Base-by-base conservation (phyloP, 2,888 invertebrate genomes). In the Ophonus ardosiacus region DNA sequence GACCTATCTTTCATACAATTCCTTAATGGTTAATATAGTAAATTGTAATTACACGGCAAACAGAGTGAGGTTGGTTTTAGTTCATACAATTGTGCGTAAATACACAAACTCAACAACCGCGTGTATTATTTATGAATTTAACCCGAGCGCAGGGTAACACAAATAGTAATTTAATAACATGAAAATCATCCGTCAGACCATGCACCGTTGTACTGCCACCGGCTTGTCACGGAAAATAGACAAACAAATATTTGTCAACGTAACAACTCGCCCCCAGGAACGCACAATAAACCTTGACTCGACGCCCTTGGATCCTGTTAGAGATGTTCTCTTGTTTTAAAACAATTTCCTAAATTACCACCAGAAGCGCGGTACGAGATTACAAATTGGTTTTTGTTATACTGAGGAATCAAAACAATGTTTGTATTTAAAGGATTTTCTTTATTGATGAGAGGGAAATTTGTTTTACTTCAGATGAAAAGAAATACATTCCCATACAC, bases 221-320 rank as follows among this genome's bases (percentile, higher is more conserved):
- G 5, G 31, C 43, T 51, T 51, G 24, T 7, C 24, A 8, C 21
- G 38, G 31, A 38, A 43, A 74, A 43, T 74, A 74, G 71, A 74
- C 43, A 74, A 43, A 74, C 71, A 74, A 74, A 74, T 74, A 74
- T 74, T 74, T 74, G 71, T 74, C 71, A 18, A 40, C 68, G 38
- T n/a, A 24, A 65, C 21, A 65, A 21, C 13, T 31, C 13, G 21
- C 24, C 21, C 8, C 13, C 13, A 15, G 17, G 7, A 74, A 74
- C 17, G 7, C 43, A 15, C 68, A 24, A n/a, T 68, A 5, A 10
- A 31, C 68, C 68, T 15, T 38, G 15, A 8, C 18, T 18, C 43
- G 18, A 18, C 43, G 43, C 43, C 15, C 71, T 17, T 74, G 71
- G 43, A 18, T 65, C n/a, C 5, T 17, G 71, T n/a, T 43, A 71